Conservation (phyloP, 2,888 invertebrate genomes). For the Ligdia adustata region DNA sequence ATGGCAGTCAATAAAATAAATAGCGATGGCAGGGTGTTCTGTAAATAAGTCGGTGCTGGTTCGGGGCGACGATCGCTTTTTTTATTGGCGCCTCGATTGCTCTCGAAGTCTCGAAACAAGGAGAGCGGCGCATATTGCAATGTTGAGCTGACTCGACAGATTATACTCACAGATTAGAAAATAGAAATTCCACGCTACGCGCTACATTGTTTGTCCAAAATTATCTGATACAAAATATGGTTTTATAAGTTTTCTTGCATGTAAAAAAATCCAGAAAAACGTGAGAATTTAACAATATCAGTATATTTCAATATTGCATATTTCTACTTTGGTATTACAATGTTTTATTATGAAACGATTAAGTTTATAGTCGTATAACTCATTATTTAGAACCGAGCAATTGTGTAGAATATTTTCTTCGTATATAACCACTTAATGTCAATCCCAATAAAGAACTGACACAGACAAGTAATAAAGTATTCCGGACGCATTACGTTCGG, state of each 20-base stretch:
- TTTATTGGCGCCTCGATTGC: conserved; percentile 84
- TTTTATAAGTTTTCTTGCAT: conserved; percentile 1
- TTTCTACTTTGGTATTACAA: no score
- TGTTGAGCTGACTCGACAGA: conserved; percentile 71
- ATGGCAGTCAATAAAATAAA: conserved; percentile 84
- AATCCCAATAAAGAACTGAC: conserved; percentile 49
- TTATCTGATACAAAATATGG: conserved; percentile 32
- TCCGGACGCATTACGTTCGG: conserved; percentile 72
- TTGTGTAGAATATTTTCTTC: no score
- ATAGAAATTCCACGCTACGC: conserved; percentile 47
- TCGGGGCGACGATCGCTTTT: conserved; percentile 82
- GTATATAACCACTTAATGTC: conserved; percentile 15
- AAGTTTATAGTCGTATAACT: no score
- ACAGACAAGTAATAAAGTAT: conserved; percentile 71
- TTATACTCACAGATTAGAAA: conserved; percentile 74
- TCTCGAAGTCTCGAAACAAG: conserved; percentile 82
- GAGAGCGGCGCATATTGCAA: conserved; percentile 70
- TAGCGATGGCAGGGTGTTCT: conserved; percentile 82
- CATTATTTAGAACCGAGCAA: no score
- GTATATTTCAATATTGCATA: no score
- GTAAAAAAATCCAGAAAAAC: no score
- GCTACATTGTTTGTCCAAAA: conserved; percentile 50
- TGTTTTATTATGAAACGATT: no score
- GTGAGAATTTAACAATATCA: no score
- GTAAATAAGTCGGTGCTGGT: conserved; percentile 80